These are phyloP conservation scores for Meriones psammophilus DNA, from an alignment of 2,797 vertebrate genomes.

Conservation along the genomic window DNA sequence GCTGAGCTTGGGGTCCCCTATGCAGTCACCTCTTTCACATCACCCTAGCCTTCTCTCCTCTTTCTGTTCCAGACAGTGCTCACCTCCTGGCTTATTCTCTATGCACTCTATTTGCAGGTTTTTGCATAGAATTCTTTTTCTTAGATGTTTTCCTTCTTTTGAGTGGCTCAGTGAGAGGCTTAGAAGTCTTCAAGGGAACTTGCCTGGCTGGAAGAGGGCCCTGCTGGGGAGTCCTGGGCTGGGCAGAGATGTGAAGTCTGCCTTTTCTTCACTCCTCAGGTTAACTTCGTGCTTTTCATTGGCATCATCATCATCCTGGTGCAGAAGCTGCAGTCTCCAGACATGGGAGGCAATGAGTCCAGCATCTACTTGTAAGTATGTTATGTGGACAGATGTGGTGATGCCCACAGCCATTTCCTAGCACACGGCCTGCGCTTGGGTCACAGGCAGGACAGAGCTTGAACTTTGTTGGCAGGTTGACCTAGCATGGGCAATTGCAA, in stretches of 20 bases:
- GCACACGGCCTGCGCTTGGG: background rate
- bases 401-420: background rate
- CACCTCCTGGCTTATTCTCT: background rate
- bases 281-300: conserved; percentile 98
- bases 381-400: background rate
- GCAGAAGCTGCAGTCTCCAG: conserved; percentile 98
- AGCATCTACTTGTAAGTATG: conserved; percentile 98
- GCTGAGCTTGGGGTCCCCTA: conserved; percentile 41
- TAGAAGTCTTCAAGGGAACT: background rate
- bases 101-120: background rate
- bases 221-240: too few relatives aligned
- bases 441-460: conserved; percentile 15
- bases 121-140: background rate
- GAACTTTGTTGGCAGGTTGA: background rate
- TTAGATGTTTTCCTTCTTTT: background rate
- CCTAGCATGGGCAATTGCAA: background rate
- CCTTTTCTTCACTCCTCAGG: conserved; percentile 86
- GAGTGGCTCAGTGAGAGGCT: background rate
- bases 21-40: background rate
- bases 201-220: background rate
- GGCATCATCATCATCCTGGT: conserved; percentile 99
- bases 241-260: background rate
- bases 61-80: conserved; percentile 8
- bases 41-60: background rate
- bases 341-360: conserved; percentile 98